Evolutionary conservation across 2,113 vertebrate genomes (phyloP).

Genomic region (Lepus timidus): DNA sequence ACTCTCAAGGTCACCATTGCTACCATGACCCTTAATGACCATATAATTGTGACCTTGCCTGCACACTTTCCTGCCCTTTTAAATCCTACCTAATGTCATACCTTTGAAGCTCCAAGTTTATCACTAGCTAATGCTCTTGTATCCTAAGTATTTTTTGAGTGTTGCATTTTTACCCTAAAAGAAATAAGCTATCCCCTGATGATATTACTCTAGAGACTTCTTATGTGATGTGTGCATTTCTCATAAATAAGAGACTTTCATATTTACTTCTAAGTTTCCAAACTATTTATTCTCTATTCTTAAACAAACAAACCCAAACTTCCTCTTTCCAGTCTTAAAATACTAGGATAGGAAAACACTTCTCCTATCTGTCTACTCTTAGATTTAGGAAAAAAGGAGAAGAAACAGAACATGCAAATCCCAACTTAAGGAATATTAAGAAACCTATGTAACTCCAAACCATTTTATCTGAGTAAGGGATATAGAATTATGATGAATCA

Average conservation of each 20-base stretch:
- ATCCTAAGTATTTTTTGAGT: neutral
- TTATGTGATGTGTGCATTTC: neutral
- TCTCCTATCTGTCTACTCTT: neutral
- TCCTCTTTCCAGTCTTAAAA: slow-evolving; percentile 2
- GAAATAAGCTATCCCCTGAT: slow-evolving; percentile 4
- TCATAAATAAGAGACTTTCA: slow-evolving; percentile 51
- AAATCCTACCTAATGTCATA: neutral
- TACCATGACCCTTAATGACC: neutral
- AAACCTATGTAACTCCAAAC: neutral
- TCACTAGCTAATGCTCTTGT: neutral
- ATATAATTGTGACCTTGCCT: neutral
- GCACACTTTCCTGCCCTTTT: neutral
- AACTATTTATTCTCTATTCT: slow-evolving; percentile 39
- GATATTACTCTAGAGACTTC: neutral
- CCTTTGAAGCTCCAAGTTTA: neutral
- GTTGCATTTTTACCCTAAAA: slow-evolving; percentile 53
- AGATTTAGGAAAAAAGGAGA: slow-evolving; percentile 1
- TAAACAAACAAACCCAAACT: neutral
- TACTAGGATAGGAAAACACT: neutral
- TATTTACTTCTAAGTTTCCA: slow-evolving; percentile 52
- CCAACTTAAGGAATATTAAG: neutral
- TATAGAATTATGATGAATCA: neutral
- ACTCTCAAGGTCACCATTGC: neutral
- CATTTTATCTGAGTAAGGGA: neutral
- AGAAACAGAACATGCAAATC: slow-evolving; percentile 3